Evolutionary conservation across 1,140 invertebrate genomes (phyloP).

Genomic region (Ericerus pela): DNA sequence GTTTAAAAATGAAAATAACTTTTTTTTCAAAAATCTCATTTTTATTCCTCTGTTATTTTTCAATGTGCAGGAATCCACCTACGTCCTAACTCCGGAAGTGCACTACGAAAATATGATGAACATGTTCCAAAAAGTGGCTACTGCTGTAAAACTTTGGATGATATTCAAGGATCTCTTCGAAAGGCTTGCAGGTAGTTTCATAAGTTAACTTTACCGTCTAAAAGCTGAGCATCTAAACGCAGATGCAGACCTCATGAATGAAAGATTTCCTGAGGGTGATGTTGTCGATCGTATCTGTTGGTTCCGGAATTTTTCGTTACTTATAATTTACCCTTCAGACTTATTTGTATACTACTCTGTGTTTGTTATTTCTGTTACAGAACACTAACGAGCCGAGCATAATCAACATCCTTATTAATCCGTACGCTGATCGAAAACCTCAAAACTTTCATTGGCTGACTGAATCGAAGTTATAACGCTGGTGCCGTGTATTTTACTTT

Average conservation of each 20-base stretch:
- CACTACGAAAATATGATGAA: conserved; percentile 81
- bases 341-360: not conserved
- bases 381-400: conserved; percentile 58
- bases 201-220: too few relatives aligned
- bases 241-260: too few relatives aligned
- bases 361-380: conserved; percentile 27
- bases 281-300: too few relatives aligned
- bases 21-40: too few relatives aligned
- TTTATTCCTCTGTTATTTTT: too few relatives aligned
- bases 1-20: too few relatives aligned
- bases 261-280: too few relatives aligned
- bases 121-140: conserved; percentile 69
- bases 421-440: conserved; percentile 71
- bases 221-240: too few relatives aligned
- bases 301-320: too few relatives aligned
- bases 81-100: conserved; percentile 56
- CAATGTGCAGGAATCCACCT: conserved; percentile 77
- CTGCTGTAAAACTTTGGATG: conserved; percentile 55
- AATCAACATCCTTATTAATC: conserved; percentile 82
- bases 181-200: conserved; percentile 41
- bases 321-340: not conserved
- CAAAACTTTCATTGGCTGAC: conserved; percentile 85
- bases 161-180: conserved; percentile 54
- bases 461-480: conserved; percentile 62
- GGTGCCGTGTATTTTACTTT: too few relatives aligned